Percentiles rank a stretch among this genome's conserved stretches.
These are phyloP conservation scores for Setipinna tenuifilis DNA, from an alignment of 2,797 vertebrate genomes.

Conservation along the genomic window DNA sequence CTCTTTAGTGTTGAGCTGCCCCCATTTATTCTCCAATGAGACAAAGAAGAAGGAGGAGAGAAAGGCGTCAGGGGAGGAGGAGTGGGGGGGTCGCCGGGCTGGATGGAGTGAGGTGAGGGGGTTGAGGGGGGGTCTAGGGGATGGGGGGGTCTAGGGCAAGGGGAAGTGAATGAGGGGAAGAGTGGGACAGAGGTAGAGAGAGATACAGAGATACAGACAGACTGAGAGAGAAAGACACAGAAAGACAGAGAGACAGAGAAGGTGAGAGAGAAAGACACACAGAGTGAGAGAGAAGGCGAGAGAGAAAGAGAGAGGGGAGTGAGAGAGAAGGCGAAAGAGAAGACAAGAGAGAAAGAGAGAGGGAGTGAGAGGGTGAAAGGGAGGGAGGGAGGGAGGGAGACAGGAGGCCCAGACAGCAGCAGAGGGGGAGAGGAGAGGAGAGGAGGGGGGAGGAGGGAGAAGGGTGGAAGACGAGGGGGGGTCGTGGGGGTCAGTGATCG, in stretches of 20 bases:
- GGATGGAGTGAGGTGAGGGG: background rate
- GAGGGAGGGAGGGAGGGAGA: constrained; percentile 46
- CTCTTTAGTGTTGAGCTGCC: constrained; percentile 17
- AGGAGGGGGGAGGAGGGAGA: background rate
- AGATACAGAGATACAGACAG: too few species aligned
- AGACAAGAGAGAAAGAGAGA: constrained; percentile 59
- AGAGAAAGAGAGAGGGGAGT: constrained; percentile 56
- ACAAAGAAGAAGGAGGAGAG: constrained; percentile 62
- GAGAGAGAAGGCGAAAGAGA: constrained; percentile 67
- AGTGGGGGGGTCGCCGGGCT: background rate
- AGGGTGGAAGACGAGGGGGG: constrained; percentile 50
- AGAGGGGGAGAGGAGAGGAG: constrained; percentile 45
- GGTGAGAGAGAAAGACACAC: too few species aligned
- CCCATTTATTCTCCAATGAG: constrained; percentile 42
- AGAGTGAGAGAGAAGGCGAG: constrained; percentile 64
- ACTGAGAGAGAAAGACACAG: too few species aligned
- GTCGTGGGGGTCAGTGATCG: constrained; percentile 69
- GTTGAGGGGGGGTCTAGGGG: background rate
- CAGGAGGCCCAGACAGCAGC: constrained; percentile 62
- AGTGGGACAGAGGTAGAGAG: constrained; percentile 32
- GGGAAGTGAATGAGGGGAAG: background rate
- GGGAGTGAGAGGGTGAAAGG: constrained; percentile 50
- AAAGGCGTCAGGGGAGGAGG: constrained; percentile 2
- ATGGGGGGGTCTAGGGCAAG: background rate
- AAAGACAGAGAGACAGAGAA: too few species aligned